Conservation (phyloP, 1,140 invertebrate species). For the Laodelphax striatellus region DNA sequence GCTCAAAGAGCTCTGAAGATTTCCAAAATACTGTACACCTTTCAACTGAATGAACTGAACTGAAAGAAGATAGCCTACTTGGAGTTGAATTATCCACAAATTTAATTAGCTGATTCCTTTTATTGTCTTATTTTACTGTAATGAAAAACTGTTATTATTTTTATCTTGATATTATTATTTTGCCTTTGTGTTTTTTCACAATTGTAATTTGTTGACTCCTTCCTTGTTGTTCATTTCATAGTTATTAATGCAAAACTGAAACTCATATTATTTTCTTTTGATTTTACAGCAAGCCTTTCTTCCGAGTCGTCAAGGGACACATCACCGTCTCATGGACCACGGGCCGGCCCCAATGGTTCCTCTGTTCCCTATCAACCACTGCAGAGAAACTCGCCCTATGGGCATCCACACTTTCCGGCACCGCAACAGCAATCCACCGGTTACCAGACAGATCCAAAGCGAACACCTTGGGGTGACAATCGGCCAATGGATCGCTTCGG, state of each 20-base stretch:
- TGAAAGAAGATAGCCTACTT: no score
- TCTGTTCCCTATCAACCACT: not conserved
- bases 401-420: not conserved
- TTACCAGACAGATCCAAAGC: not conserved
- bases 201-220: not conserved
- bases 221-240: no score
- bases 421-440: not conserved
- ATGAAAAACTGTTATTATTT: no score
- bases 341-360: not conserved
- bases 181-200: no score
- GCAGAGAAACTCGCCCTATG: not conserved
- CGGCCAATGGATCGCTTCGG: not conserved
- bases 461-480: not conserved
- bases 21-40: no score
- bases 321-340: slow-evolving; percentile 18
- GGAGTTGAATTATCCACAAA: no score
- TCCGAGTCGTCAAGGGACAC: slow-evolving; percentile 24
- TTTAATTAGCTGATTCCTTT: not conserved
- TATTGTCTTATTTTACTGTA: not conserved
- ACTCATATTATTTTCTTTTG: not conserved
- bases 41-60: no score
- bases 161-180: no score
- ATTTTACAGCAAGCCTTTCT: slow-evolving; percentile 23
- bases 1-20: no score
- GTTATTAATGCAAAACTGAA: no score